Percentiles rank a stretch among this genome's conserved stretches.
Evolutionary conservation across 92 coral and sea anemone genomes (phyloP).

Genomic region (Palythoa heliodiscus): DNA sequence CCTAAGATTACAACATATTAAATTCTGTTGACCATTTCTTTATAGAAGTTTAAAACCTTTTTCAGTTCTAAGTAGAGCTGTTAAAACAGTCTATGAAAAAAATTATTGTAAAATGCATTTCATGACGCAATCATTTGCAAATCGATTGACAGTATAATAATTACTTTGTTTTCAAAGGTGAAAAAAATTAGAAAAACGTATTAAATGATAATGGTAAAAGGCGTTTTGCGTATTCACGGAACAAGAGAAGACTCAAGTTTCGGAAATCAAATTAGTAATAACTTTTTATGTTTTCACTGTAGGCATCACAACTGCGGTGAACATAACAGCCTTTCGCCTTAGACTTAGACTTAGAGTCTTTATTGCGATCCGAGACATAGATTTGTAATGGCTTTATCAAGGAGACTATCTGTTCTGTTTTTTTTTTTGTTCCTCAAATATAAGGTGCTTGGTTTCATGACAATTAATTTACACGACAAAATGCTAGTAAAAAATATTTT

Average conservation of each 20-base stretch:
- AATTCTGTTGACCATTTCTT: neutral
- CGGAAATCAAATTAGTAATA: neutral
- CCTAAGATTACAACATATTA: neutral
- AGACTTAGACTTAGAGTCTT: neutral
- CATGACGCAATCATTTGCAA: neutral
- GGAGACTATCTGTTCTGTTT: neutral
- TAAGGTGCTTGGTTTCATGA: neutral
- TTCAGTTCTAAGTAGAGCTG: neutral
- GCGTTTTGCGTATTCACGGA: neutral
- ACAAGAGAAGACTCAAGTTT: neutral
- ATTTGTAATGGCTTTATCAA: neutral
- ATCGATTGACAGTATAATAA: neutral
- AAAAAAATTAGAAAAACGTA: neutral
- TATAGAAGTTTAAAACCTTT: neutral
- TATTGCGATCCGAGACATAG: neutral
- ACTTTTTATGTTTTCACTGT: neutral
- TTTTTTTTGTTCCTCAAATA: neutral
- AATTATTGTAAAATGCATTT: neutral
- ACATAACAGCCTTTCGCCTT: neutral
- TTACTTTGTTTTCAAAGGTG: neutral
- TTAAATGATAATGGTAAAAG: neutral
- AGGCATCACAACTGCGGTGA: neutral
- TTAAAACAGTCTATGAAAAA: neutral
- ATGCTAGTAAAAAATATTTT: neutral
- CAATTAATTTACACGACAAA: slow-evolving; percentile 6